Base-by-base conservation (phyloP, 2,797 vertebrate species). In the Halcyon smyrnensis region DNA sequence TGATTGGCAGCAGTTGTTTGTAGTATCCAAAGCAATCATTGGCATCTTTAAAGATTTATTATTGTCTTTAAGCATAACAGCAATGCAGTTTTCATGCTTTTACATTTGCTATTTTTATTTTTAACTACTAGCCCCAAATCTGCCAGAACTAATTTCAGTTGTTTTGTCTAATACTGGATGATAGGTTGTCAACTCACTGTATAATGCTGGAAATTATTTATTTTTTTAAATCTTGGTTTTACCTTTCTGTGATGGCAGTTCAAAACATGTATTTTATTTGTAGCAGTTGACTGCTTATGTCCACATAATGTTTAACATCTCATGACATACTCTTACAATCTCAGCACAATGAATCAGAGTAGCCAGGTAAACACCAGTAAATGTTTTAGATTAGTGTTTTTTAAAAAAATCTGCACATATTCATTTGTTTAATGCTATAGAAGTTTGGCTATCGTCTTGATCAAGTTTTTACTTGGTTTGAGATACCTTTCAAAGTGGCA, bases 71-170 rank as follows among this genome's bases (percentile, higher is more conserved):
- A 98, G 96, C 93, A 97, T 98, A 98, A 98, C 97, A 97, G 93
- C 95, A 97, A 95, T 97, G 97, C 97, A 97, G 92, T 98, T 97
- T 98, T 98, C 96, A 97, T 98, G 97, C 97, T 97, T 97, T 98
- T 98, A 97, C 60, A 95, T 98, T 98, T 98, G 96, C 97, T 98
- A 98, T 98, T 98, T 98, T 98, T 98, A 98, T 98, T 98, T 98
- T 97, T 93, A 97, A 97, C 93, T 95, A 84, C 95, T 93, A 97
- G 96, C 97, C 93, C 94, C 92, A 97, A 96, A 98, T 97, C 96
- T 97, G 94, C 97, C 96, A 97, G 95, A 97, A 96, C 76, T 96
- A 96, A 97, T 98, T 97, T 97, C 85, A 87, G 65, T 97, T 97
- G 96, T 96, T 97, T 97, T 93, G 92, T 97, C 92, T 98, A 95